Evolutionary conservation across 2,113 vertebrate genomes (phyloP).

Genomic region (Petaurus breviceps): DNA sequence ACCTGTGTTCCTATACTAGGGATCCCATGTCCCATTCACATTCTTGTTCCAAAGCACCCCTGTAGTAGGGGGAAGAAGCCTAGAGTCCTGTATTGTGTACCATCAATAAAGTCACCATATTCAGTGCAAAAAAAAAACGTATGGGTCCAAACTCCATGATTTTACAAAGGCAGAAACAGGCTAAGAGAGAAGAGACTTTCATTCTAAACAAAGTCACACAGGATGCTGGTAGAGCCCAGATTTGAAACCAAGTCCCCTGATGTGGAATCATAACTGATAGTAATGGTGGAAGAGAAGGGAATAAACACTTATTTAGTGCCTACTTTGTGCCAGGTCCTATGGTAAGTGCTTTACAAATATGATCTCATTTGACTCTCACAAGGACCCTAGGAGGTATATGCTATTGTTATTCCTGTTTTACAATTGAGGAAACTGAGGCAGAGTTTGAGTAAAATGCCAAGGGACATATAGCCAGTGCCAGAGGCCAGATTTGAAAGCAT

Average conservation of each 20-base stretch:
- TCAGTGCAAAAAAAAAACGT: too few species aligned
- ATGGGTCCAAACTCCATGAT: neutral
- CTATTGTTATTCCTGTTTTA: neutral
- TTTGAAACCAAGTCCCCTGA: neutral
- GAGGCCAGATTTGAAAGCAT: neutral
- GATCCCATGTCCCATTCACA: too few species aligned
- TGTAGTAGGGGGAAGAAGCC: too few species aligned
- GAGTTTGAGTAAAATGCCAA: neutral
- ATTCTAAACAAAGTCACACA: neutral
- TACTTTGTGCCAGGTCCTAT: neutral
- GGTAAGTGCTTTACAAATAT: neutral
- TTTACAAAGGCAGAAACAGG: neutral
- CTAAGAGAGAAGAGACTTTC: neutral
- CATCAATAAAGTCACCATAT: too few species aligned
- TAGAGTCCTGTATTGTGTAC: too few species aligned
- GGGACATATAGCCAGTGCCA: neutral
- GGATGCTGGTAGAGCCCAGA: neutral
- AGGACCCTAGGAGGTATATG: neutral
- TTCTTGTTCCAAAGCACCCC: too few species aligned
- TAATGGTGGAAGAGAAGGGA: neutral
- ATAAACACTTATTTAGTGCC: neutral
- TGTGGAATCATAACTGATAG: neutral
- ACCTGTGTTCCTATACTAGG: too few species aligned
- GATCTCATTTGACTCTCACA: neutral
- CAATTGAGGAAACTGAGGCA: neutral